Percentiles rank a stretch among this genome's conserved stretches.
phyloP scores from a whole-genome alignment of 2,113 vertebrate genomes.

The Eublepharis macularius region DNA sequence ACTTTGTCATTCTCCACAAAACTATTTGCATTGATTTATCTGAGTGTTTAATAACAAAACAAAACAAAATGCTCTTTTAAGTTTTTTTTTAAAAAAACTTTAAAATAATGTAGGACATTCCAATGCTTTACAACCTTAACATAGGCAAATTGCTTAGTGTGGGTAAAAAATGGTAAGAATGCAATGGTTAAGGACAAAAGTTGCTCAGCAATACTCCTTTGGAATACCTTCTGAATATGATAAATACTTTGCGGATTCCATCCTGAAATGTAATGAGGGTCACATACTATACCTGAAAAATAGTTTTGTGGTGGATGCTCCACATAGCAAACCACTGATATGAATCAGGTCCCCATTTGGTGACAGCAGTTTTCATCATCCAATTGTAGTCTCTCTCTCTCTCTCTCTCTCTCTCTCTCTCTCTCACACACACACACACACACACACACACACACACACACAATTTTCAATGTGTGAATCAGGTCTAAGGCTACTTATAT shows the following conservation, averaged over 20 bases:
- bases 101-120: background rate
- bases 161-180: background rate
- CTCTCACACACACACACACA: too few relatives aligned
- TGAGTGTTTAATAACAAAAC: conserved; percentile 11
- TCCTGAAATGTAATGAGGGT: background rate
- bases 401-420: too few relatives aligned
- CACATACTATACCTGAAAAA: background rate
- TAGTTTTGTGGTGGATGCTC: background rate
- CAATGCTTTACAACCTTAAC: background rate
- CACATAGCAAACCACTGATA: background rate
- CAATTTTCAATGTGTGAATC: background rate
- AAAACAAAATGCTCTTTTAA: background rate
- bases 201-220: background rate
- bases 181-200: background rate
- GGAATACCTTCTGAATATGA: background rate
- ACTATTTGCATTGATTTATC: conserved; percentile 26
- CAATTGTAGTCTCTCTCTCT: background rate
- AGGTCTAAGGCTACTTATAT: background rate
- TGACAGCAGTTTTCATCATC: background rate
- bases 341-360: too few relatives aligned
- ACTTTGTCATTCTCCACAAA: conserved; percentile 51
- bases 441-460: too few relatives aligned
- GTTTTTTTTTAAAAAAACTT: background rate
- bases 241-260: background rate
- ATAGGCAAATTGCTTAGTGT: background rate